Base-by-base conservation (phyloP, 2,888 invertebrate genomes). In the Drosophila putrida region DNA sequence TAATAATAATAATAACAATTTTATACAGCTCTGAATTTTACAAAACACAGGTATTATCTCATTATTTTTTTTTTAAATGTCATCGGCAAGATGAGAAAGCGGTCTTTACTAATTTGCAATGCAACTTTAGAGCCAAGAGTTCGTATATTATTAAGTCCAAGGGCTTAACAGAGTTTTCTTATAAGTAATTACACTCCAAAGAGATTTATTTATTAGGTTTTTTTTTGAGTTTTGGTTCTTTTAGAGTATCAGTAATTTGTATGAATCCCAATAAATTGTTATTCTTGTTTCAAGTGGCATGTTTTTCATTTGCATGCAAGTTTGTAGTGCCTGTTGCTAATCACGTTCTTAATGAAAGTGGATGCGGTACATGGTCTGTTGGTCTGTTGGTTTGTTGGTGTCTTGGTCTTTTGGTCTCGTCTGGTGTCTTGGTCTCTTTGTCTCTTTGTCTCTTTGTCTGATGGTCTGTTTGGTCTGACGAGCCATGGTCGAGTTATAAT, bases 321-420 rank as follows among this genome's bases (percentile, higher is more conserved):
- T 66, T 78, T 69, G 71, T 68, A 35, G 60, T 46, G 64, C 33
- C 31, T 54, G 47, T 68, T 66, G 82, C 86, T 88, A 89, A 88
- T 88, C 88, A 89, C 88, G 90, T 87, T 89, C 84, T 74, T 83
- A 87, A 87, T 89, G 90, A 87, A 87, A 87, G 90, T 87, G 90
- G 83, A 73, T 80, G 77, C 69, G 58, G 33, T 74, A 66, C 59
- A 55, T 50, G 50, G 36, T 50, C 44, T 50, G 54, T 46, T 49
- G 36, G 28, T 31, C 35, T 51, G 4, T 11, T 25, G 43, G 33
- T 60, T 43, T 53, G n/a, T 11, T 47, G 10, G 39, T 25, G 33
- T 11, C 9, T 13, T 15, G 9, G 6, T 33, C 50, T 31, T 2
- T 31, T 15, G 25, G 10, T 54, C 53, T 58, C 13, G 8, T 2